Evolutionary conservation across 2,113 vertebrate genomes (phyloP).

Genomic region (Mirza zaza): DNA sequence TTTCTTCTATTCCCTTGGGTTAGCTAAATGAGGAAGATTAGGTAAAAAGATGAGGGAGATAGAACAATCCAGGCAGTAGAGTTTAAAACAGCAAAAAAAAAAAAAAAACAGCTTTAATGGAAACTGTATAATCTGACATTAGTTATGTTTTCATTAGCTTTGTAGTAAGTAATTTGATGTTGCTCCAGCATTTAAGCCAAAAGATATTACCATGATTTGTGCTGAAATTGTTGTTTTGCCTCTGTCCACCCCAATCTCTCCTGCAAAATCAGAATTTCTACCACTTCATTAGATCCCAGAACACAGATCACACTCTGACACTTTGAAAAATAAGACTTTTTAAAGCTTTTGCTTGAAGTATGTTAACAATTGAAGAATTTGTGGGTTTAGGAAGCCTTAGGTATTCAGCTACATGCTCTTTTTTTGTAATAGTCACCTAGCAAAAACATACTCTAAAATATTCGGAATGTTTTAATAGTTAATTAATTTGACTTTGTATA

Average conservation of each 20-base stretch:
- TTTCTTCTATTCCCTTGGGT: not conserved
- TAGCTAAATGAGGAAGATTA: not conserved
- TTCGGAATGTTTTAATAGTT: not conserved
- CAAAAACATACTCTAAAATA: not conserved
- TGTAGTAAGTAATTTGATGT: conserved; percentile 5
- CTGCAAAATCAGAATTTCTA: not conserved
- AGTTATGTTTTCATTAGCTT: conserved; percentile 28
- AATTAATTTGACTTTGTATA: not conserved
- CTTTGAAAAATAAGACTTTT: not conserved
- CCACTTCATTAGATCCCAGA: not conserved
- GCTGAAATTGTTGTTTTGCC: not conserved
- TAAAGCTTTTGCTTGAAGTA: not conserved
- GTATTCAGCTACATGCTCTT: not conserved
- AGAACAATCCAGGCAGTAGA: not conserved
- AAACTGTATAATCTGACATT: not conserved
- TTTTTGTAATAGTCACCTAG: not conserved
- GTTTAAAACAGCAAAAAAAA: not conserved
- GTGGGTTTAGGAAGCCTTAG: not conserved
- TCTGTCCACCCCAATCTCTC: not conserved
- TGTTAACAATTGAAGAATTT: conserved; percentile 15
- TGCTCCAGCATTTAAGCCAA: not conserved
- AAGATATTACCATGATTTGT: conserved; percentile 25
- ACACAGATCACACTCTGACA: conserved; percentile 21
- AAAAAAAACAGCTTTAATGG: not conserved
- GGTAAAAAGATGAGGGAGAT: not conserved